A percentile compares a stretch with the other conserved stretches of the same genome.
Conservation (phyloP, 2,113 vertebrate genomes). For the Rafetus swinhoei region DNA sequence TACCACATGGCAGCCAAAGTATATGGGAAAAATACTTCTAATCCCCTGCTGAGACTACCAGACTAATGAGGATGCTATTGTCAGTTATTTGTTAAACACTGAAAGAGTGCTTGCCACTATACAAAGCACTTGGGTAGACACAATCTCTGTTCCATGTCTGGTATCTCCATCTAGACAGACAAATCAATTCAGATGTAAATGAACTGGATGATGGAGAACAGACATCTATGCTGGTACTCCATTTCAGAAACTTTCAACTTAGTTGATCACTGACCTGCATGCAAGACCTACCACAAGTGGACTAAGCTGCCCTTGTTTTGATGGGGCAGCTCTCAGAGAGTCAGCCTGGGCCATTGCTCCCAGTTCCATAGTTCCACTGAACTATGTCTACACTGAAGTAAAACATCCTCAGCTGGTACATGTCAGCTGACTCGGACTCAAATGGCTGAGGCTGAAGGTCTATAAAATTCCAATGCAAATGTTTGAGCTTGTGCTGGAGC, state of each 20-base stretch:
- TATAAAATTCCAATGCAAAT: neutral
- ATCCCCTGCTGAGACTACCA: neutral
- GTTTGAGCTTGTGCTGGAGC: neutral
- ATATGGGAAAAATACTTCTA: neutral
- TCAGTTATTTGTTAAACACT: neutral
- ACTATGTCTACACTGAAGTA: neutral
- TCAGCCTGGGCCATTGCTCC: neutral
- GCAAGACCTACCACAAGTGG: neutral
- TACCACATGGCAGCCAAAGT: neutral
- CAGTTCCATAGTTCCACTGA: neutral
- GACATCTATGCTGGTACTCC: neutral
- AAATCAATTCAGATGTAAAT: neutral
- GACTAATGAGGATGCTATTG: neutral
- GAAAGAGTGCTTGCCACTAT: neutral
- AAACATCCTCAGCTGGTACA: neutral
- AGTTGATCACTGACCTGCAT: neutral
- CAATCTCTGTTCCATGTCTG: neutral
- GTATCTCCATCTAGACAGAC: neutral
- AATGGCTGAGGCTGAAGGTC: neutral
- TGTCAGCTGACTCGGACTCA: neutral
- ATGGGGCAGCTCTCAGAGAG: neutral
- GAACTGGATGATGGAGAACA: neutral
- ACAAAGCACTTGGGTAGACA: neutral
- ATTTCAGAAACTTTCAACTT: neutral
- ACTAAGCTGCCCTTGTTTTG: neutral